phyloP scores from a whole-genome alignment of 2,888 invertebrate species.

The Ectemnius cavifrons region DNA sequence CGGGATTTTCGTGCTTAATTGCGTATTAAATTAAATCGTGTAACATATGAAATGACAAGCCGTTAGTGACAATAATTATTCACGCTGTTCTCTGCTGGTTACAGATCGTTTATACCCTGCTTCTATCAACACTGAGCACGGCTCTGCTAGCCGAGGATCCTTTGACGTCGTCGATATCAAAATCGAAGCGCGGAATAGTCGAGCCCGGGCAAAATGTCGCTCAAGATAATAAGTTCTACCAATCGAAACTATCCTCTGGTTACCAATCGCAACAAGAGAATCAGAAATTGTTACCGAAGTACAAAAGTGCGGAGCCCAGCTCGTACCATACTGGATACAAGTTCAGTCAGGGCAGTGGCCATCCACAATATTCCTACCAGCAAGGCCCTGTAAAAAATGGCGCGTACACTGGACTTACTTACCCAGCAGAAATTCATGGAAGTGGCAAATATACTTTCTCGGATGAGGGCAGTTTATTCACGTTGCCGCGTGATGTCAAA shows the following conservation, averaged over 20 bases:
- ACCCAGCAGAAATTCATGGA: slow-evolving; percentile 7
- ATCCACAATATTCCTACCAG: too few relatives aligned
- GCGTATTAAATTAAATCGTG: too few relatives aligned
- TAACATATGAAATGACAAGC: neutral
- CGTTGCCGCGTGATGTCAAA: slow-evolving; percentile 38
- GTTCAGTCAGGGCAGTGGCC: too few relatives aligned
- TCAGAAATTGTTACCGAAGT: slow-evolving; percentile 12
- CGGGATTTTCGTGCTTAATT: too few relatives aligned
- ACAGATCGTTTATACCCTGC: slow-evolving; percentile 38
- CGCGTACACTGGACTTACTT: slow-evolving; percentile 1
- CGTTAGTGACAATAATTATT: neutral
- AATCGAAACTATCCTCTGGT: neutral
- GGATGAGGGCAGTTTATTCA: slow-evolving; percentile 29
- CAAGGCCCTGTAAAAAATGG: too few relatives aligned
- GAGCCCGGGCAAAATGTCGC: neutral
- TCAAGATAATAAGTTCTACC: slow-evolving; percentile 10
- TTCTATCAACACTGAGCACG: slow-evolving; percentile 24
- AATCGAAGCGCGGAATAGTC: slow-evolving; percentile 34
- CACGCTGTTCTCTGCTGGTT: slow-evolving; percentile 15
- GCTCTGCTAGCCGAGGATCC: slow-evolving; percentile 7
- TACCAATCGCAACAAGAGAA: slow-evolving; percentile 2
- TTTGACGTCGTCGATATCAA: slow-evolving; percentile 1
- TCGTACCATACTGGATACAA: too few relatives aligned
- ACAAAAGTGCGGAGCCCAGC: slow-evolving; percentile 15
- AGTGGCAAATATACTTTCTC: slow-evolving; percentile 18